A percentile compares a stretch with the other conserved stretches of the same genome.
Evolutionary conservation across 2,797 vertebrate species (phyloP).

Genomic region (Paramormyrops hopkinsi): DNA sequence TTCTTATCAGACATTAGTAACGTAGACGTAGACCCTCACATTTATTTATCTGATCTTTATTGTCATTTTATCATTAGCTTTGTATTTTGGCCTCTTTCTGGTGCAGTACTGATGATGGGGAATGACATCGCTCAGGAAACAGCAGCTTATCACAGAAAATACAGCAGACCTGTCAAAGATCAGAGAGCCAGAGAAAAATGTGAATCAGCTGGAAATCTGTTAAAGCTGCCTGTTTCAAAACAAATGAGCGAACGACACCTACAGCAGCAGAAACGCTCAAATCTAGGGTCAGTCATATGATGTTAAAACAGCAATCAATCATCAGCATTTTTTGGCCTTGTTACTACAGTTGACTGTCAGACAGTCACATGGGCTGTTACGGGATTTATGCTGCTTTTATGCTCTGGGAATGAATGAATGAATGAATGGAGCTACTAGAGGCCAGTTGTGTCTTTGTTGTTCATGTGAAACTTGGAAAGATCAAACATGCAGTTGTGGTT

Average conservation of each 20-base stretch:
- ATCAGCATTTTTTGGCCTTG: not conserved
- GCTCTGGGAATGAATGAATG: not conserved
- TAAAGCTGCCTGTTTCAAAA: not conserved
- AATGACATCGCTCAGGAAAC: not conserved
- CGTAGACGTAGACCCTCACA: not conserved
- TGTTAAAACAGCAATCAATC: not conserved
- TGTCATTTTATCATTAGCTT: not conserved
- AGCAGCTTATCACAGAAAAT: not conserved
- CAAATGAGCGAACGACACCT: not conserved
- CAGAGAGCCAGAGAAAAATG: not conserved
- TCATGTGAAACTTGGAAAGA: not conserved
- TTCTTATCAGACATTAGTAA: conserved; percentile 57
- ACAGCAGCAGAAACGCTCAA: not conserved
- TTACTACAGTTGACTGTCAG: not conserved
- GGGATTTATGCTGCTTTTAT: not conserved
- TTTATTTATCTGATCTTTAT: not conserved
- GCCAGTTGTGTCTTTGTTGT: not conserved
- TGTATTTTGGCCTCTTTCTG: not conserved
- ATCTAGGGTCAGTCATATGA: not conserved
- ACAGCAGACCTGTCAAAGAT: not conserved
- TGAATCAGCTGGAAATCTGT: not conserved
- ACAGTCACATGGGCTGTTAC: not conserved
- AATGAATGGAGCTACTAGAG: not conserved
- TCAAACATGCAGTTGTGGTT: not conserved
- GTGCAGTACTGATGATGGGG: not conserved